phyloP scores from a whole-genome alignment of 2,888 invertebrate species.

The Zygaena filipendulae region DNA sequence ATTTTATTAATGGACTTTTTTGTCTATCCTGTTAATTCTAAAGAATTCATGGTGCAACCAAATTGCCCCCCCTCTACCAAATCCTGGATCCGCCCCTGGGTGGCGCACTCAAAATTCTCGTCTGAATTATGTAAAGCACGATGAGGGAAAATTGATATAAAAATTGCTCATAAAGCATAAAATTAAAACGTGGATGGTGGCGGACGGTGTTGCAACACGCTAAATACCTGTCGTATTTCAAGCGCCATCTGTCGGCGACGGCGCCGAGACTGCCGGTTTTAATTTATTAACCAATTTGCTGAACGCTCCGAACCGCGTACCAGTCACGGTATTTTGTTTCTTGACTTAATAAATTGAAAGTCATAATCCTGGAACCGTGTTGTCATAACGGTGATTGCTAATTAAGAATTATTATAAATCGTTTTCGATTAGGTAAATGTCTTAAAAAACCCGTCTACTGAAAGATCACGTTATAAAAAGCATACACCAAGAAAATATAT shows the following conservation, averaged over 20 bases:
- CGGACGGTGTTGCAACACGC: slow-evolving; percentile 61
- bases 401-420: slow-evolving; percentile 28
- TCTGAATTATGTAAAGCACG: slow-evolving; percentile 47
- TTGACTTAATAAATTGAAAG: slow-evolving; percentile 58
- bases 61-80: too few species aligned
- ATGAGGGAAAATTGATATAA: slow-evolving; percentile 57
- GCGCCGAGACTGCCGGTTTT: slow-evolving; percentile 60
- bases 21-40: too few species aligned
- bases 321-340: slow-evolving; percentile 52
- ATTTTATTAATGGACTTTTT: too few species aligned
- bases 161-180: slow-evolving; percentile 64
- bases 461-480: too few species aligned
- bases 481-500: too few species aligned
- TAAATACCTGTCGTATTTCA: slow-evolving; percentile 68
- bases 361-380: slow-evolving; percentile 48
- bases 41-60: too few species aligned
- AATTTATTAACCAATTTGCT: slow-evolving; percentile 67
- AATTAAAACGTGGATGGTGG: slow-evolving; percentile 61
- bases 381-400: slow-evolving; percentile 32
- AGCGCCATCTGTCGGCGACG: slow-evolving; percentile 62
- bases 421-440: too few species aligned
- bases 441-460: too few species aligned
- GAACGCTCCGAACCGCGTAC: slow-evolving; percentile 52
- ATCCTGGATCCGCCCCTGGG: too few species aligned
- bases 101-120: slow-evolving; percentile 34